These are phyloP conservation scores for Morus bassanus DNA, from an alignment of 2,797 vertebrate genomes.

Conservation along the genomic window DNA sequence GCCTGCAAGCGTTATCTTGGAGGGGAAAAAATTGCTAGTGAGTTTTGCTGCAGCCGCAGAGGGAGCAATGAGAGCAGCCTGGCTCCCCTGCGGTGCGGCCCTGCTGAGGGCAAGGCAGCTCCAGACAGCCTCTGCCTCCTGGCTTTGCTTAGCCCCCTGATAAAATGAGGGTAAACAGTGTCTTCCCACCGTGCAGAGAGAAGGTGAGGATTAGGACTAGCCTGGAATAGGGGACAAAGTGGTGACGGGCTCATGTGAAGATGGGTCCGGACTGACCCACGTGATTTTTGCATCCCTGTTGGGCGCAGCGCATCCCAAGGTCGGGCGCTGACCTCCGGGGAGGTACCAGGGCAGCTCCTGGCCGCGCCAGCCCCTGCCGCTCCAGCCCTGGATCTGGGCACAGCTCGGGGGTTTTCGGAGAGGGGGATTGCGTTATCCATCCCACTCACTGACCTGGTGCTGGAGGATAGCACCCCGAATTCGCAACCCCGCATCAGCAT, in stretches of 20 bases:
- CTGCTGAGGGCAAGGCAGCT: background rate
- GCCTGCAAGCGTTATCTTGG: background rate
- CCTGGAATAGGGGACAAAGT: background rate
- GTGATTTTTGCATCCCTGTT: background rate
- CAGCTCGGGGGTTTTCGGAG: accelerated
- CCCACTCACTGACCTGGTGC: background rate
- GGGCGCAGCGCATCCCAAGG: background rate
- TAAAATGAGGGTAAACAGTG: background rate
- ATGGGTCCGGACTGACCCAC: background rate
- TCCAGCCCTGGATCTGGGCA: accelerated
- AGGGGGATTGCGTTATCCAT: background rate
- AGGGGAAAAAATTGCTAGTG: background rate
- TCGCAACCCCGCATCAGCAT: accelerated
- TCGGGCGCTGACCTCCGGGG: accelerated
- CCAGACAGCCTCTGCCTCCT: background rate
- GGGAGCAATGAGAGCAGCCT: background rate
- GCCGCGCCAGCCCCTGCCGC: background rate
- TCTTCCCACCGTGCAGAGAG: background rate
- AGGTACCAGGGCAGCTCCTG: background rate
- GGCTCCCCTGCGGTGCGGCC: accelerated
- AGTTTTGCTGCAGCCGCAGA: background rate
- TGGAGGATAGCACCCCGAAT: background rate
- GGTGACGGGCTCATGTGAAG: background rate
- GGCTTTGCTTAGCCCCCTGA: background rate
- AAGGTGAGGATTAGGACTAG: background rate